Percentiles rank a stretch among this genome's conserved stretches.
These are phyloP conservation scores for Cariama cristata DNA, from an alignment of 2,113 vertebrate species.

Conservation along the genomic window DNA sequence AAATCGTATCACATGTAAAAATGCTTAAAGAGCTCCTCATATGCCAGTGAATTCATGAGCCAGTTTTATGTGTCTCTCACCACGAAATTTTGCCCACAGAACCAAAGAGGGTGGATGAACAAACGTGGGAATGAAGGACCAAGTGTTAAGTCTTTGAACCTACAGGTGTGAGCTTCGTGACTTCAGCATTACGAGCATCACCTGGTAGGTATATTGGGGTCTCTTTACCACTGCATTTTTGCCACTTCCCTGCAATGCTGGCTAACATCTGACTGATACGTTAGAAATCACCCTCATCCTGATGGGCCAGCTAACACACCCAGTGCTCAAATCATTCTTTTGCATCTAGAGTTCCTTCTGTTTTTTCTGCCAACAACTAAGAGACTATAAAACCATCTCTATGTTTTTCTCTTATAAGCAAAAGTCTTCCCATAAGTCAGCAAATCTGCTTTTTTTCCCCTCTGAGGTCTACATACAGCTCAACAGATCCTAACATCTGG, in stretches of 20 bases:
- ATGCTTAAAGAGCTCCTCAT: neutral
- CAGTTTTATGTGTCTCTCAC: neutral
- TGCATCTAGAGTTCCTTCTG: neutral
- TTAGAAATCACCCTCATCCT: neutral
- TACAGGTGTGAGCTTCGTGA: neutral
- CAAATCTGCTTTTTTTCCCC: neutral
- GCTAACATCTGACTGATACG: neutral
- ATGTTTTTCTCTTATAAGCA: neutral
- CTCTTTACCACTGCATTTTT: neutral
- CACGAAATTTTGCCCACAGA: neutral
- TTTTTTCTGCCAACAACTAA: neutral
- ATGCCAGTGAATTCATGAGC: neutral
- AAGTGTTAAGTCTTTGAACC: neutral
- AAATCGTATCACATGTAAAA: constrained; percentile 40
- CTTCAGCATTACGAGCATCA: neutral
- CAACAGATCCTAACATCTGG: neutral
- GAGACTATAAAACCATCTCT: neutral
- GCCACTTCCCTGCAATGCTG: neutral
- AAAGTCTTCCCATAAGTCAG: neutral
- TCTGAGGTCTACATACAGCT: neutral
- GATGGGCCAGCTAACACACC: neutral
- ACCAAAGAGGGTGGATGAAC: neutral
- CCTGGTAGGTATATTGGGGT: neutral
- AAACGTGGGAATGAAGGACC: neutral
- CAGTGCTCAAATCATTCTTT: neutral